A percentile compares a stretch with the other conserved stretches of the same genome.
phyloP scores from a whole-genome alignment of 1,140 invertebrate genomes.

The Penaeus japonicus region DNA sequence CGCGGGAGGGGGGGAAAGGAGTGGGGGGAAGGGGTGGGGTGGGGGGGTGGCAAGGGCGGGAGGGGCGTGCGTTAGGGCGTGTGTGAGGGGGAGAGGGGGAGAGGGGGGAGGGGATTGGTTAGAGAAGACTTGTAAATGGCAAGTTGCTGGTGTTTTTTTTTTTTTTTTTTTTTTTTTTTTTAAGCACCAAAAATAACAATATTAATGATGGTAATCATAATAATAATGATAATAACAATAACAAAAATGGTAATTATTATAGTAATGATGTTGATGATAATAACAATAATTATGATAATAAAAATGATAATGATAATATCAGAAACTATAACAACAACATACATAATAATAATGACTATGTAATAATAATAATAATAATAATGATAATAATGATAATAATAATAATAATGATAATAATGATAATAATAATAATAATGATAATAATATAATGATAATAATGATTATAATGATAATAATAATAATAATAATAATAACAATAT shows the following conservation, averaged over 20 bases:
- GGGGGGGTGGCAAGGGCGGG: neutral
- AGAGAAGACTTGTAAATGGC: neutral
- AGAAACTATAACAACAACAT: no score
- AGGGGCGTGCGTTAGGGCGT: neutral
- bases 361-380: neutral
- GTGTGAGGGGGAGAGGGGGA: neutral
- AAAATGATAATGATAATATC: neutral
- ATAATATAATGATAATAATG: neutral
- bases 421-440: neutral
- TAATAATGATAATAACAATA: neutral
- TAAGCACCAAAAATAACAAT: neutral
- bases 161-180: no score
- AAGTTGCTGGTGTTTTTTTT: no score
- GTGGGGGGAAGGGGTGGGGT: neutral
- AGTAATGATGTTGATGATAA: neutral
- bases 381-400: neutral
- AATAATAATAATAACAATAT: neutral
- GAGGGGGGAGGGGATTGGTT: slow-evolving; percentile 4
- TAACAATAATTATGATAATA: neutral
- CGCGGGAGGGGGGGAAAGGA: neutral
- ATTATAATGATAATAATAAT: neutral
- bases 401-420: neutral
- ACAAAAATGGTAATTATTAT: neutral
- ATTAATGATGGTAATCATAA: neutral
- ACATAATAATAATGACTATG: neutral